Percentiles rank a stretch among this genome's conserved stretches.
Evolutionary conservation across 2,888 invertebrate species (phyloP).

Genomic region (Hirtodrosophila cameraria): DNA sequence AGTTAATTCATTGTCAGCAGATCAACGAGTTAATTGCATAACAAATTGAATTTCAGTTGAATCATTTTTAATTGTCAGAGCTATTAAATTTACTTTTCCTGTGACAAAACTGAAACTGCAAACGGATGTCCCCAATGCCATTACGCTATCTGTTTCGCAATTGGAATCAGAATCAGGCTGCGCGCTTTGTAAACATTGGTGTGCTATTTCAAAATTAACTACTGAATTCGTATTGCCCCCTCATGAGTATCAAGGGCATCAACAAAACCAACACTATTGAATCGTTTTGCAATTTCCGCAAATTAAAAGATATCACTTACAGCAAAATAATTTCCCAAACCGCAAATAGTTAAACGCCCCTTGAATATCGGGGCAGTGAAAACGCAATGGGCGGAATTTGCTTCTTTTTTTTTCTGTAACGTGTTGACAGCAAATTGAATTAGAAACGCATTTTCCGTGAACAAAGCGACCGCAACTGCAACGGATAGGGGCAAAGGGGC

Average conservation of each 20-base stretch:
- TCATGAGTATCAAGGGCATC: conserved; percentile 7
- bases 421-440: conserved; percentile 73
- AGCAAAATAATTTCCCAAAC: conserved; percentile 59
- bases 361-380: too few species aligned
- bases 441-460: conserved; percentile 70
- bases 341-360: conserved; percentile 51
- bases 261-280: conserved; percentile 32
- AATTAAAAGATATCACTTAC: conserved; percentile 75
- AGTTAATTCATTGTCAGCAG: conserved; percentile 4
- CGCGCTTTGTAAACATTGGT: conserved; percentile 22
- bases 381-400: conserved; percentile 34
- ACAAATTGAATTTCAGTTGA: conserved; percentile 9
- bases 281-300: conserved; percentile 50
- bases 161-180: conserved; percentile 8
- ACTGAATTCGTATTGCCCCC: conserved; percentile 2
- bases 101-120: conserved; percentile 7
- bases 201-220: conserved; percentile 23
- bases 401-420: conserved; percentile 10
- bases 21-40: conserved; percentile 31
- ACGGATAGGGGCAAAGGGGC: neutral
- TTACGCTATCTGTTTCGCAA: conserved; percentile 41
- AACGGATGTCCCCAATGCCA: conserved; percentile 26
- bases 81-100: neutral
- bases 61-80: conserved; percentile 12
- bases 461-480: conserved; percentile 47